These are phyloP conservation scores for Malurus leucopterus DNA, from an alignment of 2,797 vertebrate species.

Conservation along the genomic window DNA sequence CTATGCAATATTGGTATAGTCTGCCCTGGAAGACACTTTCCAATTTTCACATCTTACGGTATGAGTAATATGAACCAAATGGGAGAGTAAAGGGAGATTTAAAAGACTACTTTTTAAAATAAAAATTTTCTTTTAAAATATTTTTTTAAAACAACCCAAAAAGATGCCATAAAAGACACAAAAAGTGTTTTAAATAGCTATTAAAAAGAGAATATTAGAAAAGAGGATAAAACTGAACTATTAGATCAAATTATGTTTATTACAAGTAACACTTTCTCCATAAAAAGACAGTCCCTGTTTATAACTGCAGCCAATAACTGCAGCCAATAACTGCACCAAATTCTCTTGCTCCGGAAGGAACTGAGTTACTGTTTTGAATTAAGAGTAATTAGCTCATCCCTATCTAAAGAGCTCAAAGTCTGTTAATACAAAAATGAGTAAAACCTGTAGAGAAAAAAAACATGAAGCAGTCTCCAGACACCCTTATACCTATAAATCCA, in stretches of 20 bases:
- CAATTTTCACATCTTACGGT: not conserved
- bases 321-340: not conserved
- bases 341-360: not conserved
- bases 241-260: not conserved
- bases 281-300: not conserved
- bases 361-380: not conserved
- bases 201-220: not conserved
- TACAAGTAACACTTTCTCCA: not conserved
- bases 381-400: not conserved
- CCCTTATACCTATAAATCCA: not conserved
- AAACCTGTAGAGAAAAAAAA: not conserved
- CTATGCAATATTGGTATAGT: not conserved
- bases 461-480: not conserved
- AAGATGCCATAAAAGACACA: not conserved
- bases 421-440: not conserved
- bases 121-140: not conserved
- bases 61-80: not conserved
- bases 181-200: not conserved
- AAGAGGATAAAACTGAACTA: not conserved
- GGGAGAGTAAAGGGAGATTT: not conserved
- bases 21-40: not conserved
- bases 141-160: not conserved
- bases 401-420: not conserved
- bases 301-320: not conserved
- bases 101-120: not conserved